Percentiles rank a stretch among this genome's conserved stretches.
Conservation (phyloP, 2,888 invertebrate species). For the Nasonia oneida region DNA sequence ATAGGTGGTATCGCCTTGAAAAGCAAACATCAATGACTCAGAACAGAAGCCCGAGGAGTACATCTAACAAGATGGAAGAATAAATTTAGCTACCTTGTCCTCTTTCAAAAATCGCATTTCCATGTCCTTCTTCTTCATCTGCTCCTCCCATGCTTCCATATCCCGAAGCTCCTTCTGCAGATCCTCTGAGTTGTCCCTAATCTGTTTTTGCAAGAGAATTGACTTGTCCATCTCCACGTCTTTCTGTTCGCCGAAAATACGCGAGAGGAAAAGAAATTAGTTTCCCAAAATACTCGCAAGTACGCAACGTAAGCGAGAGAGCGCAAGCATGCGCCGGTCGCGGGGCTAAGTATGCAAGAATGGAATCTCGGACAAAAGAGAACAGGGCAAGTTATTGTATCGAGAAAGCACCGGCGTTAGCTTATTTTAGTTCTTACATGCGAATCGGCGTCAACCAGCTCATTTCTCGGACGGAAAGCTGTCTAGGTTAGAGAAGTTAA, state of each 20-base stretch:
- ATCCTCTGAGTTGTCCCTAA: constrained; percentile 86
- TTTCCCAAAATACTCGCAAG: background rate
- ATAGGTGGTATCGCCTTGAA: constrained; percentile 80
- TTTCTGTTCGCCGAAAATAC: background rate
- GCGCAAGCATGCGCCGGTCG: background rate
- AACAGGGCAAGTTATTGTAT: background rate
- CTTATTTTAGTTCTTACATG: constrained; percentile 37
- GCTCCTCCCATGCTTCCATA: constrained; percentile 86
- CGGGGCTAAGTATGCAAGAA: background rate
- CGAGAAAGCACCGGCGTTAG: background rate
- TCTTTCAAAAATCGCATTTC: constrained; percentile 79
- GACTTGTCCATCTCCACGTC: constrained; percentile 76
- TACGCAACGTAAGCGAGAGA: background rate
- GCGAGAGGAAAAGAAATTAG: background rate
- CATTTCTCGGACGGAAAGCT: constrained; percentile 4
- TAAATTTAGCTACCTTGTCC: constrained; percentile 67
- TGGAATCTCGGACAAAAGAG: background rate
- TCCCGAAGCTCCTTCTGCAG: constrained; percentile 86
- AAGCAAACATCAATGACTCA: constrained; percentile 23
- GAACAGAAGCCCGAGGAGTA: background rate
- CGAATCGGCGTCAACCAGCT: constrained; percentile 41
- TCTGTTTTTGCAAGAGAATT: constrained; percentile 85
- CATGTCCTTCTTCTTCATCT: constrained; percentile 87
- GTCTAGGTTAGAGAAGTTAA: constrained; percentile 44
- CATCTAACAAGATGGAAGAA: background rate